phyloP scores from a whole-genome alignment of 1,140 invertebrate species.

The Gryon sp. region DNA sequence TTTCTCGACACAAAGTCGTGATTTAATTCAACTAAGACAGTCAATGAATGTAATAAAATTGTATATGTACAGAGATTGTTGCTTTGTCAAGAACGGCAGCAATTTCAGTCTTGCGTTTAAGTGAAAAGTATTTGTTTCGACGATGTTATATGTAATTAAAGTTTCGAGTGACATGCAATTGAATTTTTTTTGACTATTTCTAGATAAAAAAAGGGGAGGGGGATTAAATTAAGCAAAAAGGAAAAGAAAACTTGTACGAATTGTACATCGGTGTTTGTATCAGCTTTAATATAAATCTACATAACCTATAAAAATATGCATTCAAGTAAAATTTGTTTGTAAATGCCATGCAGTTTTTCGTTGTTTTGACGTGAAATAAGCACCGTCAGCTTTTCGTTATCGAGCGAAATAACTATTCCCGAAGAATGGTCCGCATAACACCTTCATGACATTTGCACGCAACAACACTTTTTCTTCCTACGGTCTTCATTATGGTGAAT shows the following conservation, averaged over 20 bases:
- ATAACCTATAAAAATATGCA: too few species aligned
- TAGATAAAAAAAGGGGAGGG: not conserved
- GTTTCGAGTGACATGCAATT: conserved; percentile 6
- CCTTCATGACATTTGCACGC: conserved; percentile 43
- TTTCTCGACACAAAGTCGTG: too few species aligned
- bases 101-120: conserved; percentile 4
- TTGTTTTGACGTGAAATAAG: not conserved
- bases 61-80: conserved; percentile 23
- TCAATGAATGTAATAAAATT: conserved; percentile 30
- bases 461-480: conserved; percentile 47
- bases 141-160: conserved; percentile 34
- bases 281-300: too few species aligned
- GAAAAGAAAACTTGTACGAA: not conserved
- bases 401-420: conserved; percentile 24
- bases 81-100: conserved; percentile 20
- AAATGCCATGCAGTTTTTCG: too few species aligned
- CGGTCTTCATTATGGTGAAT: conserved; percentile 45
- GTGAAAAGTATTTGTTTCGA: not conserved
- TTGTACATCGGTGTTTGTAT: too few species aligned
- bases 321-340: too few species aligned
- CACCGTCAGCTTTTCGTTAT: conserved; percentile 6
- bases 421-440: conserved; percentile 21
- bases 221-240: not conserved
- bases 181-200: conserved; percentile 5
- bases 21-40: too few species aligned